Conservation (phyloP, 1,140 invertebrate species). For the Andricus grossulariae region DNA sequence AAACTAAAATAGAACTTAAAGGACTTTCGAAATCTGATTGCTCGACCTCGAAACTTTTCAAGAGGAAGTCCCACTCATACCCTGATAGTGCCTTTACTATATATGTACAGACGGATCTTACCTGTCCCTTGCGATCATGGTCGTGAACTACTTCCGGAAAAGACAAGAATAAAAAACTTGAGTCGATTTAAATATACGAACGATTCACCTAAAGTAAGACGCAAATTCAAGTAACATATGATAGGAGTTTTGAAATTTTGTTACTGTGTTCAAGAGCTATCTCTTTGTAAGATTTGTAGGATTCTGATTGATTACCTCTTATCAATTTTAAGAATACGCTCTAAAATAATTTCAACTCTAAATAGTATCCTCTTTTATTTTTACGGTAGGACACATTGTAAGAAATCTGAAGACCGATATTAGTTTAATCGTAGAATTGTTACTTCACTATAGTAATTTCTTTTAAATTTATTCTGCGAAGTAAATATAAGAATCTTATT, state of each 20-base stretch:
- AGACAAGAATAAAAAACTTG: conserved; percentile 23
- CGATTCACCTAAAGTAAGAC: background rate
- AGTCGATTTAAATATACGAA: conserved; percentile 1
- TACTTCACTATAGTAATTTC: no score
- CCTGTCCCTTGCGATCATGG: conserved; percentile 1
- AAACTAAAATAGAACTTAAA: background rate
- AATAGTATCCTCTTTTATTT: no score
- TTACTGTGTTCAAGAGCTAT: background rate
- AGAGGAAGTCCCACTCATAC: background rate
- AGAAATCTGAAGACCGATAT: no score
- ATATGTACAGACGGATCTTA: background rate
- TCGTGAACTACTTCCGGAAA: background rate
- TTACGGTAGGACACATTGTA: no score
- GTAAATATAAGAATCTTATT: no score
- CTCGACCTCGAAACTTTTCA: conserved; percentile 1
- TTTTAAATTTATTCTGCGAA: no score
- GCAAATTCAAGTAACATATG: conserved; percentile 15
- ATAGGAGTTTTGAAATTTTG: background rate
- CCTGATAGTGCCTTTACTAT: background rate
- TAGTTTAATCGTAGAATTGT: no score
- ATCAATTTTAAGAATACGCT: no score
- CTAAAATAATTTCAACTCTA: no score
- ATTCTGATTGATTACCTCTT: no score
- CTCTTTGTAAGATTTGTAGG: background rate
- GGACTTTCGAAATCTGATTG: background rate